Base-by-base conservation (phyloP, 2,888 invertebrate species). In the Agrilus cyanescens region DNA sequence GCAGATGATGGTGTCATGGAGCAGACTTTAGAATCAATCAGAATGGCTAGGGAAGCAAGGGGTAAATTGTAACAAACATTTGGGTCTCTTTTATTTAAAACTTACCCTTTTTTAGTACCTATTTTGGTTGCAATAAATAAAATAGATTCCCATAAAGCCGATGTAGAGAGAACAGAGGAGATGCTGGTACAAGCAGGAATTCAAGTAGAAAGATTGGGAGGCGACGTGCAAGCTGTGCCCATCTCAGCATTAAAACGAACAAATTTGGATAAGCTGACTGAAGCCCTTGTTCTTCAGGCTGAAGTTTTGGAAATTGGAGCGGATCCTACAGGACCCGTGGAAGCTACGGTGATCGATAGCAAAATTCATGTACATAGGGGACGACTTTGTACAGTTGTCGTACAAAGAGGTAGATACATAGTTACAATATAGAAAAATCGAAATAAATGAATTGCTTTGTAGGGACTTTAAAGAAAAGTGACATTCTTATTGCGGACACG, bases 1-100 rank as follows among this genome's bases (percentile, higher is more conserved):
- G 97, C 96, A 0, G 97, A 98, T 66, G 98, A 98, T 68, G 96
- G 98, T 4, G 95, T 97, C 34, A 97, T 95, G 93, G 87, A 91
- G 44, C 98, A 98, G 72, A 98, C 98, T 0, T 61, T 83, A 2
- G 93, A 98, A 68, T 91, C 90, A 20, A 84, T 98, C 20, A 66
- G 78, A 51, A 84, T 90, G 80, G 94, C 94, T 0, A 74, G 75
- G 57, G 77, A 82, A 53, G 83, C 88, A 0, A 70, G 78, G 49
- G 85, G 81, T 81, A 55, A 54, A 14, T 46, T 3, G n/a, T 6
- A 3, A 25, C 2, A 1, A 18, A 2, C 2, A 16, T 36, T 16
- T 18, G 12, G 2, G 7, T 18, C 18, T 36, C 32, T n/a, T n/a
- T n/a, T 25, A 20, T 25, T 10, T 25, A 25, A 25, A 25, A 38